Evolutionary conservation across 2,888 invertebrate species (phyloP), one percentile per base, ranked within the genome.

Genomic region (Aphidoletes aphidimyza): DNA sequence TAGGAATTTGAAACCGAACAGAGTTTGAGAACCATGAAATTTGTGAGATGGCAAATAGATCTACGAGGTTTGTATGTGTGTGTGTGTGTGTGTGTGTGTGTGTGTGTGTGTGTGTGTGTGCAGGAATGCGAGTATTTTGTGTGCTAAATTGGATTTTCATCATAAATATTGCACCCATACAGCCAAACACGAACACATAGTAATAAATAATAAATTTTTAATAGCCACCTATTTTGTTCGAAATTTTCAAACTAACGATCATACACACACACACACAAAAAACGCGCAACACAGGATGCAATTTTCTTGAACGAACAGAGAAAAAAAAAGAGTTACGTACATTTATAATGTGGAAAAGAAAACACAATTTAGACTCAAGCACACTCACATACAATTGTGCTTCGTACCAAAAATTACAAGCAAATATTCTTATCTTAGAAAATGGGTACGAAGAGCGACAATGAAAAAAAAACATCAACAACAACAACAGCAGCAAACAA

Each of bases 181-280:
- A 69, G 0, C 34, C 69, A 30, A 69, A 69, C n/a, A 14, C 69
- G 30, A 69, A 69, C 69, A 69, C 69, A 69, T 69, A n/a, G n/a
- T n/a, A 69, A 69, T 69, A 69, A 69, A 69, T 69, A 69, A 69
- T 69, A 69, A 69, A 69, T 69, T 69, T 69, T 69, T 69, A 69
- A 69, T 69, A 69, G 69, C 34, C 69, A 69, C 54, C 54, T 69
- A 69, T 69, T 69, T 69, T 34, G 34, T 14, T 69, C 17, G 30
- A 26, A 54, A n/a, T n/a, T 69, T 30, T 54, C 30, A 30, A 69
- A 30, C 69, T 14, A 5, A 54, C 19, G 19, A n/a, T 22, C 54
- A 54, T 17, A 47, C 9, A 47, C 17, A 47, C 47, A 47, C 17
- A 47, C 14, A 17, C 17, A 47, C 47, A 47, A 39, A 39, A 39